Conservation (phyloP, 1,140 invertebrate genomes). For the Cephus cinctus region DNA sequence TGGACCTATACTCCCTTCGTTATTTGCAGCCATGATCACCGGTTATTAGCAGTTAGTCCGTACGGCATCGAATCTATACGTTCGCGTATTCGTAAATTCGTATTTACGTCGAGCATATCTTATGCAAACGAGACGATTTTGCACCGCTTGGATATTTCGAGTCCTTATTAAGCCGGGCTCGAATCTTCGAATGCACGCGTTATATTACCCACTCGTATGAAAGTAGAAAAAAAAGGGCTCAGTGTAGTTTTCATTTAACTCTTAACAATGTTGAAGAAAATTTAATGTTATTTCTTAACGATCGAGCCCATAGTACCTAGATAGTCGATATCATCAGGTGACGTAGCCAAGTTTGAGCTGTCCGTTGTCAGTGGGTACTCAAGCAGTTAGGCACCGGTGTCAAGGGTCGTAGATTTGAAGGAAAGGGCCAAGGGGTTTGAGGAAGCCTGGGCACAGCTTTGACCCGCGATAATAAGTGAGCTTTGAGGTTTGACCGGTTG, state of each 20-base stretch:
- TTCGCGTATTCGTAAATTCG: slow-evolving; percentile 51
- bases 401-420: no score
- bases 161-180: slow-evolving; percentile 15
- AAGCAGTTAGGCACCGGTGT: no score
- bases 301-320: no score
- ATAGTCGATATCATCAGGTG: no score
- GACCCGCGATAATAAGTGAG: slow-evolving; percentile 41
- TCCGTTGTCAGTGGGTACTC: no score
- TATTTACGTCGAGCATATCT: slow-evolving; percentile 52
- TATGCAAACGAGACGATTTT: slow-evolving; percentile 57
- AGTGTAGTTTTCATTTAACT: no score
- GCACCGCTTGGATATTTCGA: slow-evolving; percentile 47
- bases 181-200: not conserved
- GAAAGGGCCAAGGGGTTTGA: no score
- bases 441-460: slow-evolving; percentile 13
- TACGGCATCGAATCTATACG: slow-evolving; percentile 53
- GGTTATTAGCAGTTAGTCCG: slow-evolving; percentile 52
- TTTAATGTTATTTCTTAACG: no score
- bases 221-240: not conserved
- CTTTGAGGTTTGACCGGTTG: slow-evolving; percentile 35
- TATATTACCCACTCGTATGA: not conserved
- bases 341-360: no score
- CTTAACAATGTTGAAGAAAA: no score
- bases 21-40: slow-evolving; percentile 35
- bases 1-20: slow-evolving; percentile 22